Evolutionary conservation across 35 echinoderm and acorn worm genomes (phyloP).

Genomic region (Chiridota heheva): DNA sequence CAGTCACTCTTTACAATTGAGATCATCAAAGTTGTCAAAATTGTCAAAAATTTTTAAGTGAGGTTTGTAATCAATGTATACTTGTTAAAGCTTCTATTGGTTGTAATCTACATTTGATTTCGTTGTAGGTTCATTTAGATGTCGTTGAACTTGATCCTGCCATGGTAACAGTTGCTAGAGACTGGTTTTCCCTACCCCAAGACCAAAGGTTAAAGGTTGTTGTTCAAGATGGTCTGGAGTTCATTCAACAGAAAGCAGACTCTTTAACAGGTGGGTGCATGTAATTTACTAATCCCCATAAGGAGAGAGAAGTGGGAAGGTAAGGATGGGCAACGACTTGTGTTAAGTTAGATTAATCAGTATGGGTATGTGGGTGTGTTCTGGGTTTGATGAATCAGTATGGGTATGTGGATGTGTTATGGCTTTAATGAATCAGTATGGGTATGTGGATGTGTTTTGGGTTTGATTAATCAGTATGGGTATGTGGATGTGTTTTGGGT

Average conservation of each 20-base stretch:
- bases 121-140: constrained; percentile 60
- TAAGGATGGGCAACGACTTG: not conserved
- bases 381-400: not conserved
- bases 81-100: not conserved
- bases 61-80: not conserved
- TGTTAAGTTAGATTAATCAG: not conserved
- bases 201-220: constrained; percentile 65
- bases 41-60: not conserved
- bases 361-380: not conserved
- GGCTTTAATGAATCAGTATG: not conserved
- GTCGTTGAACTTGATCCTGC: constrained; percentile 72
- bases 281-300: too few relatives aligned
- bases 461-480: too few relatives aligned
- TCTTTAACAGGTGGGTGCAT: not conserved
- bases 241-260: constrained; percentile 45
- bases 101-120: not conserved
- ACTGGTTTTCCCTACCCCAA: constrained; percentile 63
- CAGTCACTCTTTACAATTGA: too few relatives aligned
- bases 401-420: not conserved
- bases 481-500: too few relatives aligned
- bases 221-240: constrained; percentile 66
- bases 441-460: too few relatives aligned
- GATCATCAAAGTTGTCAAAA: too few relatives aligned
- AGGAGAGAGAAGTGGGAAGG: constrained; percentile 33
- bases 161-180: constrained; percentile 57